Conservation (phyloP, 2,888 invertebrate species). For the Anagyrus pseudococci region DNA sequence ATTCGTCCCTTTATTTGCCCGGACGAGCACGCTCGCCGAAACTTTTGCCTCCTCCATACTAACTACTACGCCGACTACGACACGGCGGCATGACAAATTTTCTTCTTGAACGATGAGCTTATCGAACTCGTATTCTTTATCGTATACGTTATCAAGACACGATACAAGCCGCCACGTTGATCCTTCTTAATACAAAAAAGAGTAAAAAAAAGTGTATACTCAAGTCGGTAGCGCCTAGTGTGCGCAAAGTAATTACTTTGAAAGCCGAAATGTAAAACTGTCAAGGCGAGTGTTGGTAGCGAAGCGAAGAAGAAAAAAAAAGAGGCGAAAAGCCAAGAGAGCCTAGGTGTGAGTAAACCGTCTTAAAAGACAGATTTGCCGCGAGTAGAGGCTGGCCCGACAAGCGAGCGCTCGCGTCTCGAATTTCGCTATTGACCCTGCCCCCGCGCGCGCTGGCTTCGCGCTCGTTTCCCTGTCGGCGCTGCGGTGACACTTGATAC, state of each 20-base stretch:
- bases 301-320: neutral
- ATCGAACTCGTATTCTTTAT: neutral
- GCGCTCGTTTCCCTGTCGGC: conserved; percentile 15
- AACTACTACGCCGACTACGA: neutral
- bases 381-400: neutral
- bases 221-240: no score
- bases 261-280: no score
- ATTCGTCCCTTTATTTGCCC: conserved; percentile 37
- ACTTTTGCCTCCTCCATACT: no score
- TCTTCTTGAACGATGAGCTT: neutral
- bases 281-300: no score
- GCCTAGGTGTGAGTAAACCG: conserved; percentile 7
- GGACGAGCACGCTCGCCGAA: neutral
- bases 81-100: conserved; percentile 1
- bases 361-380: conserved; percentile 27
- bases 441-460: conserved; percentile 6
- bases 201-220: no score
- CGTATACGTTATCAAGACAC: no score
- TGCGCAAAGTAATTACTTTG: no score
- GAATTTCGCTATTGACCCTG: conserved; percentile 34
- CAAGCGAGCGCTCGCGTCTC: conserved; percentile 9
- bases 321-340: neutral
- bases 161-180: no score
- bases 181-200: no score
- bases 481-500: conserved; percentile 23